Percentiles rank a stretch among this genome's conserved stretches.
phyloP scores from a whole-genome alignment of 2,888 invertebrate genomes.

The Clepsis dumicolana region DNA sequence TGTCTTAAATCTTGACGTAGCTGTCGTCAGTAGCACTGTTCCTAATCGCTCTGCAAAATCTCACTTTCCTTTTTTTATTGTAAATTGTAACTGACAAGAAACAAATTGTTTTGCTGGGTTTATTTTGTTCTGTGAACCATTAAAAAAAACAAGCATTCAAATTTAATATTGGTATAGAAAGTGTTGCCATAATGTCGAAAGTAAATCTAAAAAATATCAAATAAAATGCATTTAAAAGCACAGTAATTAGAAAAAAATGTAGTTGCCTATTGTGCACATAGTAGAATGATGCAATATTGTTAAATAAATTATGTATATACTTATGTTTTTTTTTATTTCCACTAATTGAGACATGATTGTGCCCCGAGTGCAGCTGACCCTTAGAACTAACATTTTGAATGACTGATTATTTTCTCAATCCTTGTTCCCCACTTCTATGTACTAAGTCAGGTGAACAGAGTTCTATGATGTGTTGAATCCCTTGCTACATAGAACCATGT shows the following conservation, averaged over 20 bases:
- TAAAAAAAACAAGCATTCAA: too few species aligned
- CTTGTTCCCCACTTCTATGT: conserved; percentile 1
- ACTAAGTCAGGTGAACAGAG: conserved; percentile 15
- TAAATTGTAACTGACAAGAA: too few species aligned
- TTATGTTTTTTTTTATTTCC: background rate
- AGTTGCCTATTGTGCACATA: background rate
- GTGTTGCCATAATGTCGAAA: too few species aligned
- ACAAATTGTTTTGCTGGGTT: too few species aligned
- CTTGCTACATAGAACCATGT: conserved; percentile 17
- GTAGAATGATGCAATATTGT: background rate
- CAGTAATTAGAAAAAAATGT: background rate
- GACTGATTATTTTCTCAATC: conserved; percentile 41
- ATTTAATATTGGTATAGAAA: too few species aligned
- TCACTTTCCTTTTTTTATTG: too few species aligned
- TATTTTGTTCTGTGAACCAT: too few species aligned
- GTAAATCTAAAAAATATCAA: background rate
- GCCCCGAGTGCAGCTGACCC: conserved; percentile 24
- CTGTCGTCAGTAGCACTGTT: too few species aligned
- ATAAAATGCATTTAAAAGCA: background rate
- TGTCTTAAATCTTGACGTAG: too few species aligned
- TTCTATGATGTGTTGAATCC: conserved; percentile 31
- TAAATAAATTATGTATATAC: background rate
- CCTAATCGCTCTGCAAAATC: too few species aligned
- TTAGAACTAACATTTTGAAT: conserved; percentile 18
- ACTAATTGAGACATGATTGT: background rate